Base-by-base conservation (phyloP, 2,113 vertebrate genomes). In the Tenebrosternarchus preto region DNA sequence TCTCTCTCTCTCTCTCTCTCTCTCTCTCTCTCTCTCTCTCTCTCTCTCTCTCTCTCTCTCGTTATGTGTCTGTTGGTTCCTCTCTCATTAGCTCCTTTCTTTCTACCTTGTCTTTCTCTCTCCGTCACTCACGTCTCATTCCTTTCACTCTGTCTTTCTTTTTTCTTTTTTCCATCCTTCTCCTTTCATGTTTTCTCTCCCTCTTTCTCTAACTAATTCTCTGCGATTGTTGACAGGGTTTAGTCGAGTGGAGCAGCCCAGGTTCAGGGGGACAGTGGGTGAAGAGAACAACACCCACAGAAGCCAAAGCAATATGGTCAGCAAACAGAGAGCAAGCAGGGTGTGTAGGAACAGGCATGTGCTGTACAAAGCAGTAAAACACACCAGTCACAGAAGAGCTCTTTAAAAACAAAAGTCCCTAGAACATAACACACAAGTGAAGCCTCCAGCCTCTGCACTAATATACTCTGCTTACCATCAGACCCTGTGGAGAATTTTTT, bases 401-500 rank as follows among this genome's bases (percentile, higher is more conserved):
- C 36, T 73, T 46, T 9, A 6, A 73, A 68, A 29, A 57, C 56
- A 61, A 59, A 55, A 19, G 57, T 20, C 36, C 73, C 22, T 68
- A 19, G 31, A 59, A 59, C 33, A 43, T 33, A 25, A 46, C 55
- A n/a, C 12, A 8, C 31, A 24, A 73, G 60, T 0, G 19, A 73
- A 20, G 76, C 63, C 31, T 25, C 36, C 22, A 64, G 25, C 60
- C 15, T 19, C 60, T 53, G 36, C 29, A 24, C 4, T 60, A 57
- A 61, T 61, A 66, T 59, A 46, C 61, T 1, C 27, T 61, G 31
- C 12, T 46, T 73, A 27, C 71, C 50, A 31, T 1, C 29, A 19
- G 74, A 82, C 31, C 43, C 66, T 39, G 74, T 46, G 36, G 31
- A 72, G 64, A 81, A 55, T 59, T 8, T 16, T n/a, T n/a, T n/a